Base-by-base conservation (phyloP, 2,113 vertebrate species). In the Zootoca vivipara region DNA sequence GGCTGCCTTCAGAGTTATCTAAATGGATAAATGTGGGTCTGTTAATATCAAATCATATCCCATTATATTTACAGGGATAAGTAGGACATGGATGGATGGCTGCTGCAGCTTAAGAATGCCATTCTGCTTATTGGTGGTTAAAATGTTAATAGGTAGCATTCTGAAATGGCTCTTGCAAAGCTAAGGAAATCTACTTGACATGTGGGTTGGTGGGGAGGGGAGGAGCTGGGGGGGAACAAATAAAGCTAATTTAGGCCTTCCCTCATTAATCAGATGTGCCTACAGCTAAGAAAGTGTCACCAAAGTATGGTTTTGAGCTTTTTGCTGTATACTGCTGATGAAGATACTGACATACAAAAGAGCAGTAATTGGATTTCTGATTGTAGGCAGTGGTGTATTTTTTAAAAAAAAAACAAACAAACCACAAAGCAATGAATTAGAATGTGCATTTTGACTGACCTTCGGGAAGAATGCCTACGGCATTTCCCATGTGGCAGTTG, bases 211-310 rank as follows among this genome's bases (percentile, higher is more conserved):
- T 35, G 52, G 56, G 15, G 52, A 64, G 87, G 92, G 85, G 79
- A 67, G 42, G 26, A n/a, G 52, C 67, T 12, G 65, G 22, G 46
- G 38, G 33, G n/a, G 7, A 79, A 13, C 13, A 70, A 87, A 80
- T 93, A 95, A 95, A 92, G 92, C 94, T 96, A 94, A 96, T 96
- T 96, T 96, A 93, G 94, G 83, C 30, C 79, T 46, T 96, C 94
- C 92, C 93, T 97, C 96, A 96, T 96, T 96, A 96, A 97, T 97
- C 94, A 96, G 90, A 90, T 94, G 89, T 93, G 94, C 95, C 86
- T 75, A 83, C 74, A 95, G 91, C 95, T 94, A 94, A 88, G 89
- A 92, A 95, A 93, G 74, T 92, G 92, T 95, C 95, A 95, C 92
- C 92, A 91, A 92, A 90, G 86, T 94, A 73, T 90, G 82, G 88